Percentiles rank a stretch among this genome's conserved stretches.
Conservation (phyloP, 2,113 vertebrate species). For the Syngnathus typhle region DNA sequence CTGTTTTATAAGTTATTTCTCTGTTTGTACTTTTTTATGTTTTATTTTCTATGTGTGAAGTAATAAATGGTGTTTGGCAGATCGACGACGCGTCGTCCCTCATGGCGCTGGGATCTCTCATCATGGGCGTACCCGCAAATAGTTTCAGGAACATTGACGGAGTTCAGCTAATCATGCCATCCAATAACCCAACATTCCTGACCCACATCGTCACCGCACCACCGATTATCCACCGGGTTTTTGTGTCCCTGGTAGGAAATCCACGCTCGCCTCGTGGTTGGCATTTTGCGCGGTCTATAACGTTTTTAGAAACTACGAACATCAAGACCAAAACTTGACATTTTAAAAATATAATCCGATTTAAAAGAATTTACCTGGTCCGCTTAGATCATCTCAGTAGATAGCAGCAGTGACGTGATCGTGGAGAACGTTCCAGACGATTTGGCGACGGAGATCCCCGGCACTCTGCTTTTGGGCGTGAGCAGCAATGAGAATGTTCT, state of each 20-base stretch:
- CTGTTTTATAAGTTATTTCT: too few species aligned
- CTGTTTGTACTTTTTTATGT: too few species aligned
- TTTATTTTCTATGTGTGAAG: too few species aligned
- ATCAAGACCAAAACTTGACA: background rate
- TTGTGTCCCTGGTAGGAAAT: conserved; percentile 58
- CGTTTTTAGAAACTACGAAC: too few species aligned
- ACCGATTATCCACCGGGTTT: conserved; percentile 32
- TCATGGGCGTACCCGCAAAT: conserved; percentile 47
- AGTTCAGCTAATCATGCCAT: conserved; percentile 22
- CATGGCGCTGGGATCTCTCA: conserved; percentile 53
- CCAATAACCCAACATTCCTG: conserved; percentile 37
- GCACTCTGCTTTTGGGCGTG: conserved; percentile 37
- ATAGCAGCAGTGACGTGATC: conserved; percentile 25
- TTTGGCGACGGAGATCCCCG: conserved; percentile 59
- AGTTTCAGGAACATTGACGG: conserved; percentile 16
- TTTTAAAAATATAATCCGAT: background rate
- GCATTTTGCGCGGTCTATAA: too few species aligned
- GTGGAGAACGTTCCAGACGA: conserved; percentile 60
- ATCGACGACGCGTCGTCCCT: conserved; percentile 20
- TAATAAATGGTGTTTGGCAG: conserved; percentile 31
- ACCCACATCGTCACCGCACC: conserved; percentile 33
- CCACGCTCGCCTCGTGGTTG: too few species aligned
- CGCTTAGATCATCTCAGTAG: conserved; percentile 54
- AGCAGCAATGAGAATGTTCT: background rate
- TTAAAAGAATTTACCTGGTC: background rate